Percentiles rank a stretch among this genome's conserved stretches.
These are phyloP conservation scores for Scotopteryx bipunctaria DNA, from an alignment of 2,888 invertebrate genomes.

Conservation along the genomic window DNA sequence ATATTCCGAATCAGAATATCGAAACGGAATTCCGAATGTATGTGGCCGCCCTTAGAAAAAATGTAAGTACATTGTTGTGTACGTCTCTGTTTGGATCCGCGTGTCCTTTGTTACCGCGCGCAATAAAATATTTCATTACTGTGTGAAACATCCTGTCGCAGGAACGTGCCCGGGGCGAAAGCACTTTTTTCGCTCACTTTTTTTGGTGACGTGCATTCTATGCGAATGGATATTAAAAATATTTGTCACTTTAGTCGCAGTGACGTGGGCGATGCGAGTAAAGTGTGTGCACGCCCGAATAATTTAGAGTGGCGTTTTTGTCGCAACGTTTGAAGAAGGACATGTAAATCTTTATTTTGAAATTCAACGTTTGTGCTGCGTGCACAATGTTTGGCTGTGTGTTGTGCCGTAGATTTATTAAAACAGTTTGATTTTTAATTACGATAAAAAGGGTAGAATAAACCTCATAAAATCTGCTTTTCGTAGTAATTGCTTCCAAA, in stretches of 20 bases:
- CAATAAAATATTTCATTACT: constrained; percentile 79
- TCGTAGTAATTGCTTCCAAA: constrained; percentile 1
- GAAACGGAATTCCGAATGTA: too few relatives aligned
- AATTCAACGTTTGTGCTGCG: too few relatives aligned
- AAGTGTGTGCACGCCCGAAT: constrained; percentile 23
- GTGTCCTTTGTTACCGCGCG: constrained; percentile 60
- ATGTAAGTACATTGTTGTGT: constrained; percentile 73
- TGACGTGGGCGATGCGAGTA: constrained; percentile 20
- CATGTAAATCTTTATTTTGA: too few relatives aligned
- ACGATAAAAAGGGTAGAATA: not conserved
- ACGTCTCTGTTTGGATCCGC: constrained; percentile 55
- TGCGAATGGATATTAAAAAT: constrained; percentile 35
- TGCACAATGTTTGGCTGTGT: too few relatives aligned
- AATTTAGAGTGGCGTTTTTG: constrained; percentile 21
- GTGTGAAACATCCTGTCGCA: constrained; percentile 56
- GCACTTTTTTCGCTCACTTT: constrained; percentile 28
- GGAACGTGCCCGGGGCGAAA: constrained; percentile 28
- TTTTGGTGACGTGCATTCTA: constrained; percentile 32
- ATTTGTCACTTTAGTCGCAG: constrained; percentile 30
- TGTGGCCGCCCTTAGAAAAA: too few relatives aligned
- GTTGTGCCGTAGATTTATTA: too few relatives aligned
- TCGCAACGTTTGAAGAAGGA: constrained; percentile 5
- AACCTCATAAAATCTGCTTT: too few relatives aligned
- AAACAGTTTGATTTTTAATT: too few relatives aligned
- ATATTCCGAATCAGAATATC: too few relatives aligned